These are phyloP conservation scores for Micromys minutus DNA, from an alignment of 2,113 vertebrate genomes.

Conservation along the genomic window DNA sequence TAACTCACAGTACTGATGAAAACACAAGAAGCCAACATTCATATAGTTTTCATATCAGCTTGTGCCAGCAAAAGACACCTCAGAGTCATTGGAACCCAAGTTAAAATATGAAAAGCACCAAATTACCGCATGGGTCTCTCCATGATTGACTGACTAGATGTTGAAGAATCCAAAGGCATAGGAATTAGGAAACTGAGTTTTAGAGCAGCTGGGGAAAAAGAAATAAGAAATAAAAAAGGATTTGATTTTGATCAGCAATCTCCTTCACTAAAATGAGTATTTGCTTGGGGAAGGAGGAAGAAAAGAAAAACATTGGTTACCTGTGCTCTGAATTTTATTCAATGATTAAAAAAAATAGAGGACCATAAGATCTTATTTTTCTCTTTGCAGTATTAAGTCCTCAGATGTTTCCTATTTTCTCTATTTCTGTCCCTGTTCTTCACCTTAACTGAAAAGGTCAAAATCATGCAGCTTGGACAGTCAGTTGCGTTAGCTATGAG, in stretches of 20 bases:
- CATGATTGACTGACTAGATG: conserved; percentile 51
- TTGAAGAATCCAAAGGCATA: conserved; percentile 14
- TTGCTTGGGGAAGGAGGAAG: not conserved
- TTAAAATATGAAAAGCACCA: conserved; percentile 68
- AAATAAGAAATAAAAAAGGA: conserved; percentile 31
- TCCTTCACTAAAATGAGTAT: conserved; percentile 39
- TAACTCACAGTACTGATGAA: conserved; percentile 59
- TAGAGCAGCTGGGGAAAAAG: not conserved
- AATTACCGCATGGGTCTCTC: conserved; percentile 61
- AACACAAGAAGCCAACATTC: conserved; percentile 68
- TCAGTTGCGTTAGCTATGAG: not conserved
- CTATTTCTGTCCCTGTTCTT: not conserved
- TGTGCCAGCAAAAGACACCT: conserved; percentile 59
- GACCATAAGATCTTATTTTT: not conserved
- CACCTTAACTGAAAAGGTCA: not conserved
- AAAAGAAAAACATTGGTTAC: not conserved
- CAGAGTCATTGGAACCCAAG: conserved; percentile 69
- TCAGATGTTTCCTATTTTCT: conserved; percentile 7
- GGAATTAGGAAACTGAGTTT: conserved; percentile 57
- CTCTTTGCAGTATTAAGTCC: conserved; percentile 4
- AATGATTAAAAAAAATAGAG: conserved; percentile 12
- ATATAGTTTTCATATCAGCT: conserved; percentile 61
- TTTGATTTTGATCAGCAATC: conserved; percentile 60
- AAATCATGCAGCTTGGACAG: not conserved
- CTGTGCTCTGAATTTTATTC: conserved; percentile 12